These are phyloP conservation scores for Apamea anceps DNA, from an alignment of 2,888 invertebrate genomes.

Conservation along the genomic window DNA sequence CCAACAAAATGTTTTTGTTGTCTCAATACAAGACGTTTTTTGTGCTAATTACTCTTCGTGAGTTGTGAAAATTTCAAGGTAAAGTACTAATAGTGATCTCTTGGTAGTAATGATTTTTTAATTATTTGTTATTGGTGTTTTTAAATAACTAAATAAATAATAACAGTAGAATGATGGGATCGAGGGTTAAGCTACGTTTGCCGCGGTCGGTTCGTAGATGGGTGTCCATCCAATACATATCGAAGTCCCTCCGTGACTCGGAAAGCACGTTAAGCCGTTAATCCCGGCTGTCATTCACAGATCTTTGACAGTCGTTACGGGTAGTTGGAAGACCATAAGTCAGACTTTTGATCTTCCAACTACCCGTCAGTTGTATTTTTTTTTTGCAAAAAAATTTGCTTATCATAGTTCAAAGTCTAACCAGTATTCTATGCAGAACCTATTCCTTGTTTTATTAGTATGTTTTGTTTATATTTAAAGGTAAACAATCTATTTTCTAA, in stretches of 20 bases:
- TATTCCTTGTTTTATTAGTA: neutral
- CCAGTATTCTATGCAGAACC: neutral
- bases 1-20: conserved; percentile 57
- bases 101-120: conserved; percentile 1
- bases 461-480: conserved; percentile 16
- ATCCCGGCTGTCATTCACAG: too few relatives aligned
- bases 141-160: too few relatives aligned
- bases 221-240: neutral
- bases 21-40: conserved; percentile 58
- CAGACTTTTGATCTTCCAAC: too few relatives aligned
- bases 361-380: too few relatives aligned
- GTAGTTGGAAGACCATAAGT: too few relatives aligned
- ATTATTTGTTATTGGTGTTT: conserved; percentile 9
- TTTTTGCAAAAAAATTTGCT: too few relatives aligned
- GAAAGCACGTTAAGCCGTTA: too few relatives aligned
- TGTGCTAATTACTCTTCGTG: conserved; percentile 48
- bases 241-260: too few relatives aligned
- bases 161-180: neutral
- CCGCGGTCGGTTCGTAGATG: neutral
- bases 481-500: conserved; percentile 15
- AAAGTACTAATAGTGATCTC: conserved; percentile 19
- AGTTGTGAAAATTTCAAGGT: conserved; percentile 53
- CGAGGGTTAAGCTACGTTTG: neutral
- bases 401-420: conserved; percentile 24
- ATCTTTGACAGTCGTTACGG: too few relatives aligned